Percentiles rank a stretch among this genome's conserved stretches.
Conservation (phyloP, 2,888 invertebrate species). For the Leptinotarsa peninsularis region DNA sequence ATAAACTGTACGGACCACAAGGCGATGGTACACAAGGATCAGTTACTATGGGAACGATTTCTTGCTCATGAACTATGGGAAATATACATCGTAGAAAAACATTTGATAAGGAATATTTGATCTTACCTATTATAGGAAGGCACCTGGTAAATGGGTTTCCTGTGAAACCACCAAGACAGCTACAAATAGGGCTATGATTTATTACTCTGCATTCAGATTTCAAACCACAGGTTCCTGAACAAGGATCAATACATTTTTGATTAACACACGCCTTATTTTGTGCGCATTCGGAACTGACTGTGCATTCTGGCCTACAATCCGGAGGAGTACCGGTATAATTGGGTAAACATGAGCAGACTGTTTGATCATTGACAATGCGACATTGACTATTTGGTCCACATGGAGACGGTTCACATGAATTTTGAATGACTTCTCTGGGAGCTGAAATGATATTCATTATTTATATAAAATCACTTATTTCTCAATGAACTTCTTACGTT, state of each 20-base stretch:
- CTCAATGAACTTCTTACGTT: conserved; percentile 53
- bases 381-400: conserved; percentile 83
- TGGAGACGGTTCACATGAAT: conserved; percentile 78
- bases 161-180: conserved; percentile 72
- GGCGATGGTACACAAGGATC: conserved; percentile 84
- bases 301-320: conserved; percentile 78
- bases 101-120: not conserved
- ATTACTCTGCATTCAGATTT: conserved; percentile 79
- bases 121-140: conserved; percentile 54
- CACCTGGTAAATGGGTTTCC: conserved; percentile 79
- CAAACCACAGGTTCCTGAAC: conserved; percentile 78
- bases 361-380: conserved; percentile 68
- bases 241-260: conserved; percentile 80
- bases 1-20: conserved; percentile 83
- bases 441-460: conserved; percentile 45
- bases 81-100: not conserved
- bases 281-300: conserved; percentile 77
- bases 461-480: not conserved
- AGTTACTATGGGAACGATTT: conserved; percentile 60
- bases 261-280: conserved; percentile 77
- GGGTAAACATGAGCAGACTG: conserved; percentile 76
- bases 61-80: conserved; percentile 54
- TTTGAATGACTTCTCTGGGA: conserved; percentile 59
- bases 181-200: conserved; percentile 81
- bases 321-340: conserved; percentile 78